Evolutionary conservation across 1,140 invertebrate genomes (phyloP), one percentile per base, ranked within the genome.

Genomic region (Copidosoma floridanum): DNA sequence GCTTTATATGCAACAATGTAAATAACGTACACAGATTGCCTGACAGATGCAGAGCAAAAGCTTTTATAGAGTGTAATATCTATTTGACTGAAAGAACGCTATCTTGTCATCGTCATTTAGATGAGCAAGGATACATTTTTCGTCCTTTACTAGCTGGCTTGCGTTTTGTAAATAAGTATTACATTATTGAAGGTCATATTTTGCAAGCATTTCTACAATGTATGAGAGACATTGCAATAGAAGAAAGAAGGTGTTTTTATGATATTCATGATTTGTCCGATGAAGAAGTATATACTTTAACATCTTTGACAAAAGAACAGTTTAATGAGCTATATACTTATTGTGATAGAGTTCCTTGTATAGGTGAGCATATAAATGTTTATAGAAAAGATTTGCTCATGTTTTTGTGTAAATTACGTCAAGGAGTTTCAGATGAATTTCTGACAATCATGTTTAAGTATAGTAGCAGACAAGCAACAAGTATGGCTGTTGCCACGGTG

Each of bases 341-440:
- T 35, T 35, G 32, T 14, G 32, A 35, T 35, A 35, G 14, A 35
- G 32, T 35, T 35, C 14, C 6, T 35, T 35, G 32, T 14, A 14
- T 8, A 35, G 32, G 32, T 35, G 14, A 8, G 6, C 14, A 6
- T 35, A 35, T 6, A 35, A 35, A 35, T 14, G 32, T 35, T 14
- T 8, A 35, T 35, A 6, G 32, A 8, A 35, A 35, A 14, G 32
- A 35, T 35, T 14, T 35, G 6, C 32, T 64, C n/a, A 46, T 23
- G 26, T 60, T 56, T 56, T 48, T 64, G 37, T 63, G 53, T 16
- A 61, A 65, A 54, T 35, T 57, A 18, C 41, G 53, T 7, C 63
- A 65, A 38, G 54, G 63, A 11, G 16, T 61, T 12, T 43, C 43
- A 18, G 58, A 65, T 37, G 54, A 57, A n/a, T n/a, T n/a, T n/a